phyloP scores from a whole-genome alignment of 2,113 vertebrate genomes.

The Oceanites oceanicus region DNA sequence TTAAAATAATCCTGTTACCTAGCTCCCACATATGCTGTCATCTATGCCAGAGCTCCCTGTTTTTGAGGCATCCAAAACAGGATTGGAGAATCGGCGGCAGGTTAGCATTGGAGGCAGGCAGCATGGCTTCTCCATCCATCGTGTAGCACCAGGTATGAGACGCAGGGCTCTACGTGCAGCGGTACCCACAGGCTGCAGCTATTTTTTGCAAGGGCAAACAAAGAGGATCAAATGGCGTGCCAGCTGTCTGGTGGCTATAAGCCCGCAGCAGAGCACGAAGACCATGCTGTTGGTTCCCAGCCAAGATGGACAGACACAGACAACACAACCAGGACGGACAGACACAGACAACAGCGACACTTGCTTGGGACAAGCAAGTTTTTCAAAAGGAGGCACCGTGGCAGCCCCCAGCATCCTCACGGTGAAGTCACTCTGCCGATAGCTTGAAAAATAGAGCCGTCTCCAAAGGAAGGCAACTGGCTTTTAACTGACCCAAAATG shows the following conservation, averaged over 20 bases:
- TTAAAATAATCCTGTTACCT: background rate
- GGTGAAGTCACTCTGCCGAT: background rate
- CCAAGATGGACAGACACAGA: background rate
- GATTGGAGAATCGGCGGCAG: background rate
- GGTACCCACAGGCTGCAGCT: background rate
- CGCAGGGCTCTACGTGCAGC: accelerated
- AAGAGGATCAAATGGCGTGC: background rate
- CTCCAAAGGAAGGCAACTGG: slow-evolving; percentile 36
- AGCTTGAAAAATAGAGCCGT: slow-evolving; percentile 30
- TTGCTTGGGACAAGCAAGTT: background rate
- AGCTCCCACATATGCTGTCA: background rate
- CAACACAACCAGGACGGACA: background rate
- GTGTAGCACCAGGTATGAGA: background rate
- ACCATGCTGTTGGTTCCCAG: background rate
- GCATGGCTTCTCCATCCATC: background rate
- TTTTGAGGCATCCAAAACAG: background rate
- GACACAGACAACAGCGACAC: background rate
- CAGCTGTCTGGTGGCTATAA: background rate
- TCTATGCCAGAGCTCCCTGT: background rate
- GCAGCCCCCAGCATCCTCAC: background rate
- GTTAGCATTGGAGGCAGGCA: background rate
- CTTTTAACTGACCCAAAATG: slow-evolving; percentile 38
- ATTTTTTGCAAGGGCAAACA: background rate
- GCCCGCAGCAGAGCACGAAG: background rate
- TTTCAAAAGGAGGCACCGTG: background rate